A percentile compares a stretch with the other conserved stretches of the same genome.
phyloP scores from a whole-genome alignment of 2,113 vertebrate genomes.

The Caretta caretta region DNA sequence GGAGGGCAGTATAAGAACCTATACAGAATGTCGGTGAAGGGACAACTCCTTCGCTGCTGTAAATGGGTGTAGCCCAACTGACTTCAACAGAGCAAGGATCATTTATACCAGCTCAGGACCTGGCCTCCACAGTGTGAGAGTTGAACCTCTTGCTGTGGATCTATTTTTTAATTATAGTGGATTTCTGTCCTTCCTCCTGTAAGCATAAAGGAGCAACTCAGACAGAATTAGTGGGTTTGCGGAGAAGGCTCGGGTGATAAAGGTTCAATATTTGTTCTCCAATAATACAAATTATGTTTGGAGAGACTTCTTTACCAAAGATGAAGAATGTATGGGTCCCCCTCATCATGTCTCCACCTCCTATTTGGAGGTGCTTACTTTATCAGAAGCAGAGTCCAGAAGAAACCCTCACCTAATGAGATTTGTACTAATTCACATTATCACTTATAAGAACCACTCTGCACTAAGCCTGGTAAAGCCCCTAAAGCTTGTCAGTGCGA shows the following conservation, averaged over 20 bases:
- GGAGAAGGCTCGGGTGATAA: rapidly evolving
- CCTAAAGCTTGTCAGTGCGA: not conserved
- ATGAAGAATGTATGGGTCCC: not conserved
- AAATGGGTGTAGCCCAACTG: not conserved
- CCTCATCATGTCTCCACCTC: not conserved
- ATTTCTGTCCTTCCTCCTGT: not conserved
- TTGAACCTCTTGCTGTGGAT: not conserved
- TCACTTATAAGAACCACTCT: constrained; percentile 25
- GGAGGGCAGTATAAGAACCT: not conserved
- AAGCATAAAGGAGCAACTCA: not conserved
- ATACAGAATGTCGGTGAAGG: not conserved
- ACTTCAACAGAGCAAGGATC: not conserved
- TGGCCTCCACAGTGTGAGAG: not conserved
- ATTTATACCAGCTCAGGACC: not conserved
- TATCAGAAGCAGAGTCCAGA: not conserved
- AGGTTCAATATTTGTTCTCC: not conserved
- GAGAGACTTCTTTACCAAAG: not conserved
- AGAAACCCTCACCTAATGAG: constrained; percentile 43
- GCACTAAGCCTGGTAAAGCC: constrained; percentile 52
- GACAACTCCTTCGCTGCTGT: not conserved
- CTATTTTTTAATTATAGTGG: not conserved
- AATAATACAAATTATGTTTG: not conserved
- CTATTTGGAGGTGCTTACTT: not conserved
- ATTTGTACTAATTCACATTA: constrained; percentile 62
- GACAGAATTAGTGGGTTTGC: not conserved